Evolutionary conservation across 2,888 invertebrate species (phyloP).

Genomic region (Sabellastarte sp.): DNA sequence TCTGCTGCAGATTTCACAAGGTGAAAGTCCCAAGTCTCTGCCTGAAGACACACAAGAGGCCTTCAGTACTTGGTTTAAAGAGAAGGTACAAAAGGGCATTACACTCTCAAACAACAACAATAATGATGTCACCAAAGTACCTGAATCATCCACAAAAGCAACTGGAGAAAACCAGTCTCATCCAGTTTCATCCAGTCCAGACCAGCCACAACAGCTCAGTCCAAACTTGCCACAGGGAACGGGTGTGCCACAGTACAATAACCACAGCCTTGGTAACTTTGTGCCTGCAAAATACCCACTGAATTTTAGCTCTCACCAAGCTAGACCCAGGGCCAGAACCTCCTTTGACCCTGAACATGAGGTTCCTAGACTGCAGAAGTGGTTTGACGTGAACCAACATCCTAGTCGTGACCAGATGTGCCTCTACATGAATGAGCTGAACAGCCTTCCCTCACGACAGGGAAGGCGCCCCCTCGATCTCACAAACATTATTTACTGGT

Average conservation of each 20-base stretch:
- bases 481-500: constrained; percentile 84
- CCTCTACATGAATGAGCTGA: constrained; percentile 90
- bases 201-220: not conserved
- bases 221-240: not conserved
- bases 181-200: not conserved
- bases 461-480: constrained; percentile 92
- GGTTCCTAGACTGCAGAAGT: constrained; percentile 89
- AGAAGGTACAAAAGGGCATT: too few species aligned
- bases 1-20: too few species aligned
- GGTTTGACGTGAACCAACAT: constrained; percentile 97
- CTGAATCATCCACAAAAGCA: too few species aligned
- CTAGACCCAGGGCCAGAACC: constrained; percentile 80
- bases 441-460: constrained; percentile 77
- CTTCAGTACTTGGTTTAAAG: too few species aligned
- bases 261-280: not conserved
- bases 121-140: too few species aligned
- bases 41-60: too few species aligned
- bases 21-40: too few species aligned
- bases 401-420: constrained; percentile 96
- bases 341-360: constrained; percentile 97
- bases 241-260: not conserved
- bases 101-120: too few species aligned
- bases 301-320: constrained; percentile 15
- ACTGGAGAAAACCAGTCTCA: too few species aligned
- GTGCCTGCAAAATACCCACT: not conserved